These are phyloP conservation scores for Gambusia yucatana DNA, from an alignment of 2,797 vertebrate species.

Conservation along the genomic window DNA sequence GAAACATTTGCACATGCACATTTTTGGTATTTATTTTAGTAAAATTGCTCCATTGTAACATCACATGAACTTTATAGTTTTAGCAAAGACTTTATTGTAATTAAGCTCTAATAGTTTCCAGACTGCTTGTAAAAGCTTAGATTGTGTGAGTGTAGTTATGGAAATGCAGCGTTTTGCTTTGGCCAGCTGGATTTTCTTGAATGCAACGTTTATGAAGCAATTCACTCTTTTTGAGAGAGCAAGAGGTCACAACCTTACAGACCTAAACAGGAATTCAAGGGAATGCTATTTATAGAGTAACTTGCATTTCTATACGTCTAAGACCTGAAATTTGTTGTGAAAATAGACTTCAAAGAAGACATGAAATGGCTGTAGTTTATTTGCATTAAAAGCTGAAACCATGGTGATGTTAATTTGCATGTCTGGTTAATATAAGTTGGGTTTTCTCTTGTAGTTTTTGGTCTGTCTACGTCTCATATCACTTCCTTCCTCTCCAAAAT, in stretches of 20 bases:
- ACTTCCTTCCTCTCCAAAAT: neutral
- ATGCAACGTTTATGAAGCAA: constrained; percentile 56
- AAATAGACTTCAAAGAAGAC: constrained; percentile 3
- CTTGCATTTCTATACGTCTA: neutral
- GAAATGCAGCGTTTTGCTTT: constrained; percentile 61
- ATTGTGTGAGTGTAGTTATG: constrained; percentile 48
- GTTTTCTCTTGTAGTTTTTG: neutral
- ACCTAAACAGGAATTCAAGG: constrained; percentile 62
- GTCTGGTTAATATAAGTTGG: neutral
- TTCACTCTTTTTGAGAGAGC: constrained; percentile 46
- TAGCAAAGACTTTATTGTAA: neutral
- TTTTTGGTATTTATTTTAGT: constrained; percentile 22
- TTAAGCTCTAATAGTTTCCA: constrained; percentile 20
- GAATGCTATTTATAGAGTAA: constrained; percentile 52
- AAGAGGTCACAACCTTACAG: constrained; percentile 44
- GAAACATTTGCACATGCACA: neutral
- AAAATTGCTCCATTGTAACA: neutral
- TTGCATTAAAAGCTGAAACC: neutral
- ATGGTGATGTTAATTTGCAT: neutral
- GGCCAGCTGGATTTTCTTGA: constrained; percentile 61
- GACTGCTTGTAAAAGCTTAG: constrained; percentile 41
- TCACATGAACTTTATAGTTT: constrained; percentile 22
- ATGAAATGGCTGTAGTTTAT: neutral
- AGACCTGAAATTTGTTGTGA: neutral
- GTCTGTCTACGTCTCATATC: neutral